Evolutionary conservation across 2,113 vertebrate species (phyloP), one percentile per base, ranked within the genome.

Genomic region (Poecilia latipinna): DNA sequence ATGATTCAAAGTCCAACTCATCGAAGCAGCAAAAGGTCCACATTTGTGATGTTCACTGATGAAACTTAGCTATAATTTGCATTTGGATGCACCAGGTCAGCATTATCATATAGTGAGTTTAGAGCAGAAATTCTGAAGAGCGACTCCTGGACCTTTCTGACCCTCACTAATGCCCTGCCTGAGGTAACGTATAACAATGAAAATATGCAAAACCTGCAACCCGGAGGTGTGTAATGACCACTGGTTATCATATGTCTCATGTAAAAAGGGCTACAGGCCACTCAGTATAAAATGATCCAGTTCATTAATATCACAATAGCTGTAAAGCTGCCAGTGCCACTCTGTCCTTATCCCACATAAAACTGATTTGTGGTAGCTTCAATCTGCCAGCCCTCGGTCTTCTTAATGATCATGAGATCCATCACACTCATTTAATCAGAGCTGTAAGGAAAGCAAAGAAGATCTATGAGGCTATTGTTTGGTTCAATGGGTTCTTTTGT

Each of bases 381-480:
- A 74, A 76, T 83, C 88, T 75, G 65, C 89, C 86, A 77, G 84
- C 74, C 74, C 80, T 91, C 84, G 79, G 86, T 91, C 83, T 88
- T 82, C 67, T 80, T 93, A 90, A 93, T 92, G 90, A 91, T 80
- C 83, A 69, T 33, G 8, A 80, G 90, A 90, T 93, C 90, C 90
- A 93, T 93, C 92, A 90, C 82, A 70, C 88, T 90, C 87, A 84
- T 93, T 90, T 90, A 93, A 91, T 93, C 90, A 89, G 86, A 72
- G 82, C 67, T 89, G 87, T 91, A 89, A 92, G 91, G 86, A 93
- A 92, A 90, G 90, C 89, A 86, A 75, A 86, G 85, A 75, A 90
- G 89, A 93, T 48, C 60, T 84, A 93, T 89, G 86, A 72, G 79
- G 78, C 85, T 79, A 89, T 89, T 90, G 84, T 86, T 67, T 17